A percentile compares a stretch with the other conserved stretches of the same genome.
Conservation (phyloP, 2,888 invertebrate species). For the Mythimna pallens region DNA sequence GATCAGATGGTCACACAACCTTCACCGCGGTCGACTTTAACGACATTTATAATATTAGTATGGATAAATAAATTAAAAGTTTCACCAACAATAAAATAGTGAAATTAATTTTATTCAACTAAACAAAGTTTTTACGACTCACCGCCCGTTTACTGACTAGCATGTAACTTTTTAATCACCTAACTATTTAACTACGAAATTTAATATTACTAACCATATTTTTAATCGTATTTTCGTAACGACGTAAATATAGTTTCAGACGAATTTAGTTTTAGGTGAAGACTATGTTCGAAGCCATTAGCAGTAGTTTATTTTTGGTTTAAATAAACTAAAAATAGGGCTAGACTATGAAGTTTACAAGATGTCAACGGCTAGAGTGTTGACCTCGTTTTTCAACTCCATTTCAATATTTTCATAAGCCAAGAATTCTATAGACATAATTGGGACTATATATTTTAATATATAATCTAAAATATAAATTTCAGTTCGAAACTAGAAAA, state of each 20-base stretch:
- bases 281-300: conserved; percentile 18
- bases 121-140: conserved; percentile 48
- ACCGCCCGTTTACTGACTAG: conserved; percentile 20
- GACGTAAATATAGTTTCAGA: conserved; percentile 30
- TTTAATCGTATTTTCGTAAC: conserved; percentile 36
- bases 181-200: conserved; percentile 54
- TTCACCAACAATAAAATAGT: conserved; percentile 19
- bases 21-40: too few species aligned
- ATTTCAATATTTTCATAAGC: not conserved
- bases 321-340: conserved; percentile 35
- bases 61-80: conserved; percentile 30
- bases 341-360: not conserved
- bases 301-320: conserved; percentile 19
- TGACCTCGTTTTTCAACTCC: conserved; percentile 34
- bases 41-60: not conserved
- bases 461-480: too few species aligned
- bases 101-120: conserved; percentile 52
- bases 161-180: conserved; percentile 55
- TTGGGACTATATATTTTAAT: too few species aligned
- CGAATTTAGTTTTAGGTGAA: conserved; percentile 16
- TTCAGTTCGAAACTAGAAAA: too few species aligned
- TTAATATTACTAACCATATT: conserved; percentile 50
- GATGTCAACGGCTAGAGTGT: conserved; percentile 3
- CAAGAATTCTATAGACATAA: not conserved
- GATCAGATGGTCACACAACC: too few species aligned